phyloP scores from a whole-genome alignment of 2,888 invertebrate species.

The Cerceris rybyensis region DNA sequence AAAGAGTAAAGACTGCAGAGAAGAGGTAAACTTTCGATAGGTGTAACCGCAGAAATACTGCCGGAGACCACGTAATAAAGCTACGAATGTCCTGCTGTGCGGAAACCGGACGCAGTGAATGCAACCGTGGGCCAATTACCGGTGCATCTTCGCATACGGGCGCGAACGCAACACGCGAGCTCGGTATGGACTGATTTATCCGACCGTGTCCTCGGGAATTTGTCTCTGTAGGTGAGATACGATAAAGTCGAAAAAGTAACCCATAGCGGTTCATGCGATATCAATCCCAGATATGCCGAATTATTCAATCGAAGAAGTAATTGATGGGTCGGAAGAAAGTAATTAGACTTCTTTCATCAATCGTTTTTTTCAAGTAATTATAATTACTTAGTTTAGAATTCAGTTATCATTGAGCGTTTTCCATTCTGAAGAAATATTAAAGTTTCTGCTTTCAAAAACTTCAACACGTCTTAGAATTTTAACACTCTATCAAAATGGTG shows the following conservation, averaged over 20 bases:
- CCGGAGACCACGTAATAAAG: conserved; percentile 64
- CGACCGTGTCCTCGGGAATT: conserved; percentile 22
- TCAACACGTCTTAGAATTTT: too few species aligned
- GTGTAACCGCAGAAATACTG: conserved; percentile 61
- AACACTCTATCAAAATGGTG: too few species aligned
- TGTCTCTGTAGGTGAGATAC: conserved; percentile 21
- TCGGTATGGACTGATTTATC: conserved; percentile 51
- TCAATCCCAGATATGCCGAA: background rate
- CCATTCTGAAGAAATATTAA: too few species aligned
- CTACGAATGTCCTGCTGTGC: conserved; percentile 64
- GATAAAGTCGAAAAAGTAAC: conserved; percentile 23
- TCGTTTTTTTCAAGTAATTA: too few species aligned
- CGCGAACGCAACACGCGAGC: conserved; percentile 42
- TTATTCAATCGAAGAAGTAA: background rate
- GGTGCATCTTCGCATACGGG: conserved; percentile 25
- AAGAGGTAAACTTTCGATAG: conserved; percentile 8
- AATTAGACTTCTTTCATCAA: too few species aligned
- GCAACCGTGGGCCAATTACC: conserved; percentile 56
- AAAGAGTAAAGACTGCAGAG: conserved; percentile 6
- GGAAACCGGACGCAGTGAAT: conserved; percentile 59
- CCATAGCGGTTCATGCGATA: conserved; percentile 14
- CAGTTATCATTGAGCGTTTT: too few species aligned
- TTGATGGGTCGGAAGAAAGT: background rate
- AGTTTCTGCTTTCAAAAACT: too few species aligned
- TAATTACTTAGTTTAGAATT: too few species aligned